Conservation (phyloP, 92 coral and sea anemone species). For the Epizoanthus stellaris region DNA sequence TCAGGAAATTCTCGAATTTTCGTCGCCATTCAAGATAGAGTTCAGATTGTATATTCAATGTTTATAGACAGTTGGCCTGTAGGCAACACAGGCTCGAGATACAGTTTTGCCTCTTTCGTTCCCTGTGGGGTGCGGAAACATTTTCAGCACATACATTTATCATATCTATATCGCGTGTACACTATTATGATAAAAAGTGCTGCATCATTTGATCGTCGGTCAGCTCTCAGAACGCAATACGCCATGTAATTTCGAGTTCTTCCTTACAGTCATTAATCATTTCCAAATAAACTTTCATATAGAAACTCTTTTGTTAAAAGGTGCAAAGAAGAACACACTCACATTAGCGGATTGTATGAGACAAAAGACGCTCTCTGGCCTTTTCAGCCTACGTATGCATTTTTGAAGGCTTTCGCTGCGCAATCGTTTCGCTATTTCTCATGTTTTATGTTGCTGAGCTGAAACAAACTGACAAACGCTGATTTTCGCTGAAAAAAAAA, state of each 20-base stretch:
- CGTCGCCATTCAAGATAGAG: neutral
- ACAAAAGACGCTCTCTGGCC: constrained; percentile 2
- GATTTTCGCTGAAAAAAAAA: neutral
- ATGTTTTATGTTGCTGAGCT: neutral
- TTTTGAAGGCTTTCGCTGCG: neutral
- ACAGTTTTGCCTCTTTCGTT: too few species aligned
- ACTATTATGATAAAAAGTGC: too few species aligned
- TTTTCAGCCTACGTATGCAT: neutral
- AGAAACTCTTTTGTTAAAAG: constrained; percentile 16
- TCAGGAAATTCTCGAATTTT: constrained; percentile 11
- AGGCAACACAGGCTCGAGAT: too few species aligned
- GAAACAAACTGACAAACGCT: neutral
- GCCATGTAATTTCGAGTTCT: neutral
- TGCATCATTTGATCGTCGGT: neutral
- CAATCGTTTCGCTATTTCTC: neutral
- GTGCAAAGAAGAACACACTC: constrained; percentile 18
- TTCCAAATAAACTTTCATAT: constrained; percentile 11
- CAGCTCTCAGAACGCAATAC: neutral
- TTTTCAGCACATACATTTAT: too few species aligned
- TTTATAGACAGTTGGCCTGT: too few species aligned
- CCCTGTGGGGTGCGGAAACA: too few species aligned
- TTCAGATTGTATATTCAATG: neutral
- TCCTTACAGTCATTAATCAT: constrained; percentile 1
- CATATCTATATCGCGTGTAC: too few species aligned
- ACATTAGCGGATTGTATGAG: constrained; percentile 21